These are phyloP conservation scores for Morpho deidamia DNA, from an alignment of 2,888 invertebrate species.

Conservation along the genomic window DNA sequence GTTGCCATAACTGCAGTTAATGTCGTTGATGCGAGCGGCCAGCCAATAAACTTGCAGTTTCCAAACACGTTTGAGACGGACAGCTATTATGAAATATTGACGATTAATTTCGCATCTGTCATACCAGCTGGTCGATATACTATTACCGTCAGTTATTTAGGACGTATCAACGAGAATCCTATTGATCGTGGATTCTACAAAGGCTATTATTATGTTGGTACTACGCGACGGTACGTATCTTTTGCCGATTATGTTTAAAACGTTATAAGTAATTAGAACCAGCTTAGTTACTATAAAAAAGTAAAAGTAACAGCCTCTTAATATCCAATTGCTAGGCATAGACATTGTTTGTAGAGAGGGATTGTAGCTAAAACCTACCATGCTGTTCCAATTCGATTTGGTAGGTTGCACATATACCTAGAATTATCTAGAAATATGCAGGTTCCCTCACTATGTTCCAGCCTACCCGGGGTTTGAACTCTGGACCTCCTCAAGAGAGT, in stretches of 20 bases:
- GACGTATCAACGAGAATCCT: conserved; percentile 57
- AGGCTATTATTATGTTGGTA: conserved; percentile 54
- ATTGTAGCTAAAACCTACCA: no score
- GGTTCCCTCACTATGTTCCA: no score
- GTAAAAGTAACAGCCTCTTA: no score
- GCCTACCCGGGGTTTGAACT: no score
- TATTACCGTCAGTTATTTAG: conserved; percentile 46
- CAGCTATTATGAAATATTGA: conserved; percentile 50
- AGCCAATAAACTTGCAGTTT: conserved; percentile 38
- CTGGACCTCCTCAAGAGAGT: no score
- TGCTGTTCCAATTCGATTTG: no score
- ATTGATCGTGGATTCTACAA: conserved; percentile 64
- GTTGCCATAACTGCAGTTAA: conserved; percentile 42
- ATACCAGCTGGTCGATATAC: conserved; percentile 47
- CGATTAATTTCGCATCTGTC: conserved; percentile 45
- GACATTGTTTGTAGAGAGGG: no score
- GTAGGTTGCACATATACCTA: no score
- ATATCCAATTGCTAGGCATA: no score
- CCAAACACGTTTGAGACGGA: conserved; percentile 45
- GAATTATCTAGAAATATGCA: no score
- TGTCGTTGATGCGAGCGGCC: conserved; percentile 31
- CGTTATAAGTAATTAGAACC: no score
- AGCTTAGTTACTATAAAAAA: no score
- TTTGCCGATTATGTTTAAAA: neutral
- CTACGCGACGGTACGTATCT: conserved; percentile 40